Percentiles rank a stretch among this genome's conserved stretches.
Evolutionary conservation across 2,113 vertebrate genomes (phyloP).

Genomic region (Microtus ochrogaster): DNA sequence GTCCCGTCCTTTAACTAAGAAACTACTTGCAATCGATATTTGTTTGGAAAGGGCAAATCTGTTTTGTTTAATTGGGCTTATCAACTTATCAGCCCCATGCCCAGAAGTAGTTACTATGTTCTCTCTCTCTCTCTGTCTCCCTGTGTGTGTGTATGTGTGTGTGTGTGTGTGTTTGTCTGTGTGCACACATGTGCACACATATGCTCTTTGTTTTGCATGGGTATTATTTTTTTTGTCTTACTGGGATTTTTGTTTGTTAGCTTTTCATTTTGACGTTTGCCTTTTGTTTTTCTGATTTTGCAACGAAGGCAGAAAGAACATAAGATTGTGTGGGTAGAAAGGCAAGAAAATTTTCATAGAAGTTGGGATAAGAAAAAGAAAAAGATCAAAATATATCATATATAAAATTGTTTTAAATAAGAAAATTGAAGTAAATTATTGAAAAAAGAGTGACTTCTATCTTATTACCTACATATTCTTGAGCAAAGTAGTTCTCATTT

Average conservation of each 20-base stretch:
- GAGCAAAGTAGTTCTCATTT: neutral
- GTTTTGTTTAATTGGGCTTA: neutral
- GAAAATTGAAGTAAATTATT: neutral
- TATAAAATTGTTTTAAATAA: neutral
- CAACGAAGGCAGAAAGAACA: neutral
- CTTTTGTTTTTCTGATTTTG: neutral
- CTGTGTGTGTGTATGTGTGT: neutral
- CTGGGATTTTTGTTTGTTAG: neutral
- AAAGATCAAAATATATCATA: neutral
- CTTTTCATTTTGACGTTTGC: neutral
- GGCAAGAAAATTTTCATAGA: neutral
- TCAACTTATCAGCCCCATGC: neutral
- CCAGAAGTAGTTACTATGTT: neutral
- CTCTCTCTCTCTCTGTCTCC: too few species aligned
- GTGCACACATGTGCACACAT: neutral
- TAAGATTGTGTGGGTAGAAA: neutral
- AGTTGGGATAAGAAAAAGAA: neutral
- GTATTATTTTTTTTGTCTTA: neutral
- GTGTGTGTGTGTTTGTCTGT: neutral
- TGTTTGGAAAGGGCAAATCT: neutral
- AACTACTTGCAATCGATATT: neutral
- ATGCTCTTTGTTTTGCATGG: neutral
- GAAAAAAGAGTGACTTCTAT: neutral
- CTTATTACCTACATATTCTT: neutral
- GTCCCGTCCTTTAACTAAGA: neutral